A percentile compares a stretch with the other conserved stretches of the same genome.
These are phyloP conservation scores for Pituophis catenifer DNA, from an alignment of 2,113 vertebrate genomes.

Conservation along the genomic window DNA sequence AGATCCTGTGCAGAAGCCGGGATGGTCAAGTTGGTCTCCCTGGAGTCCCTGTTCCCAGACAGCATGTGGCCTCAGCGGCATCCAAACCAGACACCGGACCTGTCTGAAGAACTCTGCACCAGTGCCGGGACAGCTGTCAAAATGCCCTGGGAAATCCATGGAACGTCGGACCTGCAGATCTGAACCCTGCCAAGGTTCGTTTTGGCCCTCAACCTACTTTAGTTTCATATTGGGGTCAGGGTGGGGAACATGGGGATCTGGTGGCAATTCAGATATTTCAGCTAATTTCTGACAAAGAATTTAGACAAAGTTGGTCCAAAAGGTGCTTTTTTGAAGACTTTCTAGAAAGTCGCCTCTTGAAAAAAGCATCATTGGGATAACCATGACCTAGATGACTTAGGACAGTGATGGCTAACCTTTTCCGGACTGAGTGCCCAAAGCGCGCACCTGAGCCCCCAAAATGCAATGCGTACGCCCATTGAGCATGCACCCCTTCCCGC, in stretches of 20 bases:
- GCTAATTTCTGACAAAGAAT: not conserved
- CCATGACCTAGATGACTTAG: no score
- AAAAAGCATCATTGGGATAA: no score
- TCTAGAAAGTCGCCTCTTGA: no score
- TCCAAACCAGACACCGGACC: constrained; percentile 75
- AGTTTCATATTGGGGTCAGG: not conserved
- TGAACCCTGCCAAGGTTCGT: constrained; percentile 69
- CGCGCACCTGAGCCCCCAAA: no score
- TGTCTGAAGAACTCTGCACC: constrained; percentile 70
- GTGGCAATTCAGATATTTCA: not conserved
- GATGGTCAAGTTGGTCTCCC: constrained; percentile 79
- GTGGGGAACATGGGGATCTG: not conserved
- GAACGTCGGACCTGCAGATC: constrained; percentile 74
- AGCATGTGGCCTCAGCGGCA: constrained; percentile 71
- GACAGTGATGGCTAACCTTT: no score
- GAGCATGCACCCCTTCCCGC: no score
- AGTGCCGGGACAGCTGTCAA: constrained; percentile 59
- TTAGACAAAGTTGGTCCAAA: not conserved
- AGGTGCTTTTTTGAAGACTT: no score
- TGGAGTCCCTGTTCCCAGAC: constrained; percentile 82
- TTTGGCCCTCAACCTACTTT: not conserved
- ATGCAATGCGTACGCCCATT: no score
- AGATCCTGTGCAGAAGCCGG: not conserved
- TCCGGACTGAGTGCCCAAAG: no score
- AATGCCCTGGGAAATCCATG: constrained; percentile 76